Conservation (phyloP, 2,888 invertebrate species). For the Phyllotreta cruciferae region DNA sequence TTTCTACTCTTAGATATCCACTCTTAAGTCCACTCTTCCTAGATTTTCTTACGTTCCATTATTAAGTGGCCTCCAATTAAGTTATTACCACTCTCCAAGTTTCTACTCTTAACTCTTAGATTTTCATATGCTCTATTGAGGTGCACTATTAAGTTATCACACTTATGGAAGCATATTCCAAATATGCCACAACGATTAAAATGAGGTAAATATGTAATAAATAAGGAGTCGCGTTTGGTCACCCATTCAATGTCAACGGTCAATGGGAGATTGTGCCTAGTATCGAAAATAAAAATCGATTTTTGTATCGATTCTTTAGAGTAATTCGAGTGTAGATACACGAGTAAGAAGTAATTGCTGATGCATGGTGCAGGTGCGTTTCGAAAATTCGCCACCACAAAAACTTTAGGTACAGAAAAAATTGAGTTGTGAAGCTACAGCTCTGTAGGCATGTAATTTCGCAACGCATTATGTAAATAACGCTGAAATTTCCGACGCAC, state of each 20-base stretch:
- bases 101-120: too few relatives aligned
- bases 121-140: too few relatives aligned
- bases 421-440: constrained; percentile 30
- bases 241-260: constrained; percentile 45
- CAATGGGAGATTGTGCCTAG: constrained; percentile 43
- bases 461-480: constrained; percentile 43
- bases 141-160: neutral
- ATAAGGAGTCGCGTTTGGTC: constrained; percentile 45
- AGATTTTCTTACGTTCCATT: too few relatives aligned
- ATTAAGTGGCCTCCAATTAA: too few relatives aligned
- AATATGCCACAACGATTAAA: constrained; percentile 47
- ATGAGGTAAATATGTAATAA: constrained; percentile 45
- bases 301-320: neutral
- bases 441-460: constrained; percentile 34
- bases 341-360: constrained; percentile 11
- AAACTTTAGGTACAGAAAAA: neutral
- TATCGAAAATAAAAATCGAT: constrained; percentile 24
- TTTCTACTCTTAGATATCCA: too few relatives aligned
- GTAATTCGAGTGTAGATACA: neutral
- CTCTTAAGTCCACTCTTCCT: too few relatives aligned
- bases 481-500: constrained; percentile 37
- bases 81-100: too few relatives aligned
- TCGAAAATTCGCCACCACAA: constrained; percentile 12
- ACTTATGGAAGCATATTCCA: constrained; percentile 38
- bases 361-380: constrained; percentile 11